Conservation (phyloP, 2,113 vertebrate genomes). For the Centropristis striata region DNA sequence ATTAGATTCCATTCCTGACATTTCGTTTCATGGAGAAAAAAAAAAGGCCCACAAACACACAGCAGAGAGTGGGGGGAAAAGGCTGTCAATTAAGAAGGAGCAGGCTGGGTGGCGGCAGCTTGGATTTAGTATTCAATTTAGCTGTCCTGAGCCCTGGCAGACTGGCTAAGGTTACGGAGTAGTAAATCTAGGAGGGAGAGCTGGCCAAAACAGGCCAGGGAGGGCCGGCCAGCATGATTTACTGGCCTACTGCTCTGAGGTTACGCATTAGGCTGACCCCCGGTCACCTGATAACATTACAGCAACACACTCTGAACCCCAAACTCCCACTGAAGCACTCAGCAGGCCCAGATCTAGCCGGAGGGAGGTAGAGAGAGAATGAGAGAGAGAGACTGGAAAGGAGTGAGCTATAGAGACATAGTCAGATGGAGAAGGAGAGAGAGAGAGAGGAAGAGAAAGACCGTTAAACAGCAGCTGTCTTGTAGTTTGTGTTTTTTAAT, state of each 20-base stretch:
- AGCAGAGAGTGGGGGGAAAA: background rate
- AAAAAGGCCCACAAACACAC: conserved; percentile 56
- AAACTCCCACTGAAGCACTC: conserved; percentile 82
- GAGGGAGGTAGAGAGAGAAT: conserved; percentile 58
- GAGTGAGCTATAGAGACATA: conserved; percentile 32
- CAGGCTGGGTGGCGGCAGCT: conserved; percentile 79
- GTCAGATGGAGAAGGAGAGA: conserved; percentile 35
- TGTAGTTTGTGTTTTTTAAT: conserved; percentile 70
- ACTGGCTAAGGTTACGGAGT: conserved; percentile 86
- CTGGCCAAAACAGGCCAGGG: conserved; percentile 79
- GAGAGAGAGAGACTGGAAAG: conserved; percentile 35
- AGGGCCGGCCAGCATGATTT: conserved; percentile 83
- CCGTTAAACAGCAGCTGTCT: conserved; percentile 75
- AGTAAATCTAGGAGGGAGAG: conserved; percentile 85
- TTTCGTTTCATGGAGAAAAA: conserved; percentile 59
- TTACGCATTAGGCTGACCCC: conserved; percentile 84
- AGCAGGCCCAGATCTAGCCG: conserved; percentile 73
- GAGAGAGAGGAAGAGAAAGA: conserved; percentile 37
- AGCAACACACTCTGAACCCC: conserved; percentile 83
- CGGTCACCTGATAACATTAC: conserved; percentile 83
- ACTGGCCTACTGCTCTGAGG: conserved; percentile 78
- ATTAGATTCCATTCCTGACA: conserved; percentile 62
- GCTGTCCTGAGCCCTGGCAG: conserved; percentile 83
- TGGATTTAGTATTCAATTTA: conserved; percentile 90
- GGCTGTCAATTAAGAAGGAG: conserved; percentile 74